Percentiles rank a stretch among this genome's conserved stretches.
These are phyloP conservation scores for Atherinomorus stipes DNA, from an alignment of 2,113 vertebrate species.

Conservation along the genomic window DNA sequence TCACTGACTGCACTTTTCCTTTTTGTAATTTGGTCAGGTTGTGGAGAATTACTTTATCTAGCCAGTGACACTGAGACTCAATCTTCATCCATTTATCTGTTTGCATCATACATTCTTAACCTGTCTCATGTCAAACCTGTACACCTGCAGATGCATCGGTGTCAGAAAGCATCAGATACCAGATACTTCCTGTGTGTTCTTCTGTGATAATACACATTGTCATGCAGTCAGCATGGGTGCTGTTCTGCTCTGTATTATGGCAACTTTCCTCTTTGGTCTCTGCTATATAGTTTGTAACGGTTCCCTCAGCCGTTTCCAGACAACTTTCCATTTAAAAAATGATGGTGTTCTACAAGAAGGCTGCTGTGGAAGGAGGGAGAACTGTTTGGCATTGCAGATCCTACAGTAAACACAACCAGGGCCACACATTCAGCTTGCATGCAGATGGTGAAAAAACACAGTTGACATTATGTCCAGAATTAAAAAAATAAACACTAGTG, in stretches of 20 bases:
- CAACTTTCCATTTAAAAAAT: conserved; percentile 66
- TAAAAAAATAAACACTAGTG: conserved; percentile 32
- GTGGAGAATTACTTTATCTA: not conserved
- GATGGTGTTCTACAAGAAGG: conserved; percentile 38
- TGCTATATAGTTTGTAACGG: conserved; percentile 49
- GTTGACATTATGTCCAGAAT: conserved; percentile 33
- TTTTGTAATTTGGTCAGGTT: not conserved
- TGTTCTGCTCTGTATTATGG: conserved; percentile 38
- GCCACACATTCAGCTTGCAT: conserved; percentile 26
- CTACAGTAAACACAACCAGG: conserved; percentile 55
- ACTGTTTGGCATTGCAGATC: conserved; percentile 34
- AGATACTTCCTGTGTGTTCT: conserved; percentile 9
- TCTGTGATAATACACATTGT: conserved; percentile 31
- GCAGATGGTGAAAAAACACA: conserved; percentile 26
- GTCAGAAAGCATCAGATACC: conserved; percentile 22
- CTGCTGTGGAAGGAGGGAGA: conserved; percentile 22
- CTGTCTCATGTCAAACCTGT: conserved; percentile 3
- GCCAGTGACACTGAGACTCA: no score
- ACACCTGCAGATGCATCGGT: conserved; percentile 24
- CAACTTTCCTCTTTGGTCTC: conserved; percentile 43
- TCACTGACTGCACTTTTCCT: no score
- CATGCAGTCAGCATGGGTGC: conserved; percentile 25
- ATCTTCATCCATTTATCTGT: not conserved
- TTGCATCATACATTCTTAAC: conserved; percentile 8
- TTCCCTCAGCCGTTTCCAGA: conserved; percentile 45